Conservation (phyloP, 2,113 vertebrate genomes). For the Sapayoa aenigma region DNA sequence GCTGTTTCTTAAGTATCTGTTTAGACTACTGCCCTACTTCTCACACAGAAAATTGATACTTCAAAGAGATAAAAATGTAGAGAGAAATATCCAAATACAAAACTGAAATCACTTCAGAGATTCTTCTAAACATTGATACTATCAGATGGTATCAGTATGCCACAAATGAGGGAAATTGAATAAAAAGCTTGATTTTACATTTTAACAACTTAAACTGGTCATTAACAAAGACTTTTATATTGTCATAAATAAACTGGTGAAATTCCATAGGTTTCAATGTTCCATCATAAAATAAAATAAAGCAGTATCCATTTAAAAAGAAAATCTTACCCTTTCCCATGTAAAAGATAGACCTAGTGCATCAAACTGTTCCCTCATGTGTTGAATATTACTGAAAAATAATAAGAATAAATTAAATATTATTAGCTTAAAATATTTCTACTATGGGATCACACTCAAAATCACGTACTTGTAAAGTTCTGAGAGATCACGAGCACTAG, state of each 20-base stretch:
- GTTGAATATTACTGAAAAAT: conserved; percentile 85
- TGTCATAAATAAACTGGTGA: not conserved
- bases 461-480: not conserved
- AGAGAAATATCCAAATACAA: not conserved
- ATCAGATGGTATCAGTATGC: not conserved
- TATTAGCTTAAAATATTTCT: not conserved
- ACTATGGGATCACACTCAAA: not conserved
- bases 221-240: not conserved
- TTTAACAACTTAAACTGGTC: not conserved
- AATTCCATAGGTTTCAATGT: not conserved
- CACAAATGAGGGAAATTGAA: not conserved
- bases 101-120: not conserved
- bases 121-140: not conserved
- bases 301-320: not conserved
- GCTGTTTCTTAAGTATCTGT: not conserved
- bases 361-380: conserved; percentile 91
- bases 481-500: not conserved
- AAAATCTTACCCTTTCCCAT: conserved; percentile 90
- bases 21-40: not conserved
- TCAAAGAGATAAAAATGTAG: not conserved
- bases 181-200: not conserved
- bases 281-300: not conserved
- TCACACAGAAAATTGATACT: not conserved
- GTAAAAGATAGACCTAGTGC: conserved; percentile 90
- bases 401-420: not conserved